phyloP scores from a whole-genome alignment of 2,888 invertebrate genomes.

The Ypsolopha scabrella region DNA sequence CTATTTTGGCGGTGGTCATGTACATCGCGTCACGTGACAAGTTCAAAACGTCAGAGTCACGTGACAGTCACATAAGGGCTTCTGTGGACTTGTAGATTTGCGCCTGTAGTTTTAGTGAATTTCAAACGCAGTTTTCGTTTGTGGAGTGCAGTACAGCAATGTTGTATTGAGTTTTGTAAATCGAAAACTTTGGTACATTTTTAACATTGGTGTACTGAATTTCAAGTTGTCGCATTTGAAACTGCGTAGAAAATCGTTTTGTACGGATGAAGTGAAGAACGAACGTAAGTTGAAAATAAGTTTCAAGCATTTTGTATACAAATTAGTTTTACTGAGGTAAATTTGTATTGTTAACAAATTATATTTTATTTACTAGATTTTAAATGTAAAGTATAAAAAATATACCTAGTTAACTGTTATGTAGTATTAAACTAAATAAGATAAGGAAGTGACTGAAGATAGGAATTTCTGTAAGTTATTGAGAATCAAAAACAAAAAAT shows the following conservation, averaged over 20 bases:
- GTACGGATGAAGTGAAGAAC: neutral
- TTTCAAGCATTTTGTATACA: neutral
- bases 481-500: neutral
- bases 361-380: no score
- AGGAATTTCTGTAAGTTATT: neutral
- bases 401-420: neutral
- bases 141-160: no score
- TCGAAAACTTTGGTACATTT: no score
- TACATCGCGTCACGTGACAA: slow-evolving; percentile 74
- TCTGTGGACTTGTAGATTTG: slow-evolving; percentile 66
- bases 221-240: neutral
- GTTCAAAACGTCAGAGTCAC: slow-evolving; percentile 54
- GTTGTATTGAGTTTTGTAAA: neutral
- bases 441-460: neutral
- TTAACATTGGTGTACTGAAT: neutral
- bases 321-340: neutral
- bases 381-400: no score
- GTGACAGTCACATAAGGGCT: slow-evolving; percentile 59
- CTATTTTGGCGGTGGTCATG: slow-evolving; percentile 73
- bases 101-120: no score
- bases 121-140: no score
- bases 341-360: no score
- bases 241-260: neutral
- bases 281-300: neutral
- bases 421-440: neutral